Evolutionary conservation across 2,797 vertebrate species (phyloP), one percentile per base, ranked within the genome.

Genomic region (Lateolabrax maculatus): DNA sequence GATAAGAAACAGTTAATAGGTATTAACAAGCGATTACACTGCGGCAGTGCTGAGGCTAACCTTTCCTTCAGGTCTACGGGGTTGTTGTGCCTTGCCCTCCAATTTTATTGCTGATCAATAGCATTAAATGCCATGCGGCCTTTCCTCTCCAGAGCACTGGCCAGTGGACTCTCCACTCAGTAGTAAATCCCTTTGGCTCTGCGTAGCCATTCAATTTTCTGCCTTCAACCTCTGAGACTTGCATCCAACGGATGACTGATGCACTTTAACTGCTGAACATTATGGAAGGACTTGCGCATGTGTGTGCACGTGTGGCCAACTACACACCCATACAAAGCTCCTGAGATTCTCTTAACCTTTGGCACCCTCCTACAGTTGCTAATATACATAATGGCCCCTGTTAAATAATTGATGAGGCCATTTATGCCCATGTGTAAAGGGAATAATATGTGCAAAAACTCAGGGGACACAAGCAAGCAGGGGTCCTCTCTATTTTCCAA

Each of bases 71-170:
- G 56, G 77, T 67, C 67, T 74, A 80, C 78, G 67, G 69, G 84
- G 63, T 67, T 85, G 78, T 66, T 78, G 77, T 62, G 78, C 57
- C 73, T 77, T 88, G 84, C 77, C 71, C 83, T 89, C 74, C 53
- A 29, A 37, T 87, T 91, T 92, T 81, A 92, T 91, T 86, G 85
- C 87, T 86, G 84, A 92, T 94, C 93, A 92, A 94, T 94, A 90
- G 84, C 75, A 86, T 91, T 87, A 92, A 94, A 92, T 93, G 87
- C 74, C 83, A 81, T 77, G 83, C 64, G 25, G 84, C 82, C 87
- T 77, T 86, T 89, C 77, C 83, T 79, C 86, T 80, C 70, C 57
- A 79, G 83, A 86, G 84, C 67, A 68, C 71, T 57, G 75, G 72
- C 77, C 78, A 74, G 71, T 79, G 81, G 72, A 85, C 77, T 88